Base-by-base conservation (phyloP, 2,797 vertebrate genomes). In the Odontamblyopus rebecca region DNA sequence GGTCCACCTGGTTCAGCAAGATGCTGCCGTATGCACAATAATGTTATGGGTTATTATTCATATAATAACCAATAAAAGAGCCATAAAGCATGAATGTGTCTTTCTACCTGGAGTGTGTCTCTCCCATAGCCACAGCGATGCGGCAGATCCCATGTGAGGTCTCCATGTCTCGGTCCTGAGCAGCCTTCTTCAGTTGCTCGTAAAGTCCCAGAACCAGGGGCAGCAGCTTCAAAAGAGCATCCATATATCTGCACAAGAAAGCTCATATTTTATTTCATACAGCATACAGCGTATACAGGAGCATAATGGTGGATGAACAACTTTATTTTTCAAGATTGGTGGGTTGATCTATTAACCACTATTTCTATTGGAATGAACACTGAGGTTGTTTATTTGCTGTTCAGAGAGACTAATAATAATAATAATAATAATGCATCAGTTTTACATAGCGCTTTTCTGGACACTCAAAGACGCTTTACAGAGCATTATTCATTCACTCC, bases 111-210 rank as follows among this genome's bases (percentile, higher is more conserved):
- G 96, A 99, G 84, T 99, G 97, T 74, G 97, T 99, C 89, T 99
- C 97, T 32, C 96, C 97, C 77, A 99, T 75, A 59, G 98, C 96
- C 51, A 99, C 96, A 23, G 96, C 95, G 0, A 99, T 96, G 57
- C 97, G 96, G 82, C 98, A 99, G 92, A 99, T 97, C 41, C 98
- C 98, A 0, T 99, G 97, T 0, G 96, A 96, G 0, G 94, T 98
- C 84, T 99, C 98, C 94, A 98, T 98, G 93, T 99, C 96, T 69
- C 96, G 94, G 0, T 93, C 95, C 84, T 96, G 95, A 50, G 95
- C 96, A 0, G 97, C 96, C 67, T 94, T 94, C 84, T 95, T 96
- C 76, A 99, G 92, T 86, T 96, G 97, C 59, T 98, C 96, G 65
- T 96, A 95, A 44, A 99, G 95, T 64, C 93, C 94, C 86, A 99